phyloP scores from a whole-genome alignment of 2,113 vertebrate genomes.

The Octodon degus region DNA sequence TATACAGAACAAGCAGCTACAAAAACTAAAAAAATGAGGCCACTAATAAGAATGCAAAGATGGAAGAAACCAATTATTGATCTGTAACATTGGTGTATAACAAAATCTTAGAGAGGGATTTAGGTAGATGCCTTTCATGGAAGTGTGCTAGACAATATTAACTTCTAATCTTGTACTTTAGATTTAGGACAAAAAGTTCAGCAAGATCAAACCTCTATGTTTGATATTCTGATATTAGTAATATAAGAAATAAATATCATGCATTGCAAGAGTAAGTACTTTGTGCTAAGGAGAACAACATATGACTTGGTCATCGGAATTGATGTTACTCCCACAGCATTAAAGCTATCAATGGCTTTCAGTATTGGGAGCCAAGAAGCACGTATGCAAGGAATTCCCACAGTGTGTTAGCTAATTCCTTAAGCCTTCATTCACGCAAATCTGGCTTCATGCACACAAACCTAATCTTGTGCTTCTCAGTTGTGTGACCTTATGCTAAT shows the following conservation, averaged over 20 bases:
- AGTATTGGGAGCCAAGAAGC: neutral
- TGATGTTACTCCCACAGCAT: neutral
- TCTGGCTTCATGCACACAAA: neutral
- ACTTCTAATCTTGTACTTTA: neutral
- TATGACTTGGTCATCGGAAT: neutral
- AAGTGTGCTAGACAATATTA: neutral
- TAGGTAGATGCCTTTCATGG: neutral
- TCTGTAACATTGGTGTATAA: neutral
- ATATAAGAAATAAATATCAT: neutral
- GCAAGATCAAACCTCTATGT: neutral
- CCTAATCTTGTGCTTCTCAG: neutral
- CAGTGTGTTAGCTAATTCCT: neutral
- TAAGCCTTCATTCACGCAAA: neutral
- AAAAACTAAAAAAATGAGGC: neutral
- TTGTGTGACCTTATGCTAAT: neutral
- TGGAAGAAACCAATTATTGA: rapidly evolving
- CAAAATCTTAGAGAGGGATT: neutral
- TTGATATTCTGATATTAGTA: neutral
- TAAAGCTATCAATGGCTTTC: neutral
- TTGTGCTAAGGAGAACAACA: neutral
- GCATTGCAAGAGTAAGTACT: neutral
- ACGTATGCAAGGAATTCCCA: neutral
- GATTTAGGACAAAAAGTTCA: constrained; percentile 14
- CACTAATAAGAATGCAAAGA: neutral
- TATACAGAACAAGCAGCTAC: neutral